Base-by-base conservation (phyloP, 2,888 invertebrate genomes). In the Odontomyia ornata region DNA sequence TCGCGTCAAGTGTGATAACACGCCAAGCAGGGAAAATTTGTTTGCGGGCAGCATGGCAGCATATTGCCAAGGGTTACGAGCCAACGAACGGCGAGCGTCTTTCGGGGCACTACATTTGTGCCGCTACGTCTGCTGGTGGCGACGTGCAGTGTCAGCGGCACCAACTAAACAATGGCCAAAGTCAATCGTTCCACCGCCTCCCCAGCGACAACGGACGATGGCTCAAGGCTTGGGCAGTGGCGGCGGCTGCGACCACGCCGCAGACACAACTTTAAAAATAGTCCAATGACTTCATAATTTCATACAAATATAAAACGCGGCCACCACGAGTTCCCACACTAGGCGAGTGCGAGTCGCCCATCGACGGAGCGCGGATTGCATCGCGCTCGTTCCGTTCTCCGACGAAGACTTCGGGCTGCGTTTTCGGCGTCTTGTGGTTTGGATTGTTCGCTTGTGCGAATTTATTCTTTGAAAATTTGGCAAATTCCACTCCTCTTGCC, bases 231-330 rank as follows among this genome's bases (percentile, higher is more conserved):
- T 36, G 36, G 36, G 36, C 36, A 36, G 36, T 36, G 28, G 28
- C 71, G 28, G 36, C 23, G 21, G 43, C 7, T 21, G n/a, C 28
- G 13, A 11, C 36, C 57, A 23, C 73, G 60, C 3, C 75, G 76
- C 76, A 69, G 69, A 57, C 69, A 69, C 60, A 57, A 60, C 67
- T 79, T 79, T 79, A 79, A 79, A 79, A 79, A 79, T 79, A 79
- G 77, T 75, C 60, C 72, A 67, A 76, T 79, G 79, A 79, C 77
- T 79, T 79, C 79, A 79, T 79, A 77, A 60, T 67, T 75, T 75
- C 69, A 57, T 57, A 60, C 76, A 76, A 76, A 76, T 75, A 73
- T 60, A 73, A 73, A 73, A 60, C 60, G 47, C 69, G 64, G 69
- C 69, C 46, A 69, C 47, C 64, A 64, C 28, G 69, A 73, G 60